Evolutionary conservation across 2,113 vertebrate genomes (phyloP).

Genomic region (Microcebus ravelobensis): DNA sequence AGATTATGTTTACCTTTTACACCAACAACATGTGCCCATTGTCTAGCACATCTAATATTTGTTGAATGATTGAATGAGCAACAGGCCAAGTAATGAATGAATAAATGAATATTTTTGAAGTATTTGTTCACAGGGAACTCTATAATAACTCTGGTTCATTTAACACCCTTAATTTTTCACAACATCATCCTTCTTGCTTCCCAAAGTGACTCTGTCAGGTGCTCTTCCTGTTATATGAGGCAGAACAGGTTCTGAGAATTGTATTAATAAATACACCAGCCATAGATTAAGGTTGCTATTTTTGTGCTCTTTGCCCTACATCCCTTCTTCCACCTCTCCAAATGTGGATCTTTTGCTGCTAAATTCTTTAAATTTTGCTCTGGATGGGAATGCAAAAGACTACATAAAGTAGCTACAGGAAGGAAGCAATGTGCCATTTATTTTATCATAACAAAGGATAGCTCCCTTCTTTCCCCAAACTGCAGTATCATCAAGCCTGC

Average conservation of each 20-base stretch:
- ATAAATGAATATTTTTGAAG: background rate
- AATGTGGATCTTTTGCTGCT: background rate
- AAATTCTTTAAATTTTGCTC: conserved; percentile 9
- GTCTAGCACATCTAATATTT: background rate
- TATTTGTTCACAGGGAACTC: background rate
- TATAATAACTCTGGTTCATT: background rate
- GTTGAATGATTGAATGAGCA: background rate
- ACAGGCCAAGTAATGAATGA: background rate
- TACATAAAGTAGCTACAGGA: background rate
- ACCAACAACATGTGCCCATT: background rate
- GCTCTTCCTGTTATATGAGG: background rate
- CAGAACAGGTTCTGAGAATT: background rate
- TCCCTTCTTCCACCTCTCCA: background rate
- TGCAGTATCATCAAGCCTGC: background rate
- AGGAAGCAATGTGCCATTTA: background rate
- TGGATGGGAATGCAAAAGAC: background rate
- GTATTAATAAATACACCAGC: background rate
- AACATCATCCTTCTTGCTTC: background rate
- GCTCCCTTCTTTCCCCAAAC: background rate
- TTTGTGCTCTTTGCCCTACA: background rate
- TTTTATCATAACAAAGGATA: background rate
- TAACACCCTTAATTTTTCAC: conserved; percentile 22
- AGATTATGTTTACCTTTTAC: background rate
- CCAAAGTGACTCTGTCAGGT: background rate
- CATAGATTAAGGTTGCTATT: background rate